Conservation (phyloP, 2,888 invertebrate species). For the Urechis unicinctus region DNA sequence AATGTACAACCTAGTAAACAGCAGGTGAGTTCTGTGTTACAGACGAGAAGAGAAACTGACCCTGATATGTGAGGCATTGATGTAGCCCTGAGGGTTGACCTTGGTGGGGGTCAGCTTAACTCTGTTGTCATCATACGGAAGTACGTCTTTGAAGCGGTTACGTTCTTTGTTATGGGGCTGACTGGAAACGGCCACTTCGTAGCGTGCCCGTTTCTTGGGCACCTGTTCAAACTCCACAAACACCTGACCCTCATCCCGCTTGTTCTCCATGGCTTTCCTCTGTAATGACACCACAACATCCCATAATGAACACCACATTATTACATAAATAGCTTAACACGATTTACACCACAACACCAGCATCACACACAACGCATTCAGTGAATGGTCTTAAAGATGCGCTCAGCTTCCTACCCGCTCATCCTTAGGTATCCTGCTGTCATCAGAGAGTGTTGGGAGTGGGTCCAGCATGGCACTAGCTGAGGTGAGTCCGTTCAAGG, state of each 20-base stretch:
- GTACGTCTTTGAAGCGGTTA: conserved; percentile 64
- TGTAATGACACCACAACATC: conserved; percentile 15
- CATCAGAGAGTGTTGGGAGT: too few relatives aligned
- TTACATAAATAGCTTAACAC: background rate
- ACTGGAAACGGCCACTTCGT: conserved; percentile 55
- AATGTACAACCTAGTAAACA: too few relatives aligned
- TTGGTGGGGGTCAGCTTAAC: conserved; percentile 75
- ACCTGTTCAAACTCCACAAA: conserved; percentile 28
- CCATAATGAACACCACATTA: too few relatives aligned
- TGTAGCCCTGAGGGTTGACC: conserved; percentile 79
- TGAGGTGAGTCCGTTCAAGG: conserved; percentile 48
- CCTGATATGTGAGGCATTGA: conserved; percentile 86
- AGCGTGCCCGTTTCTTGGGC: conserved; percentile 18
- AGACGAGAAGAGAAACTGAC: conserved; percentile 53
- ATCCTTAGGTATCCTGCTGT: conserved; percentile 47
- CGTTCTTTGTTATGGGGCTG: conserved; percentile 61
- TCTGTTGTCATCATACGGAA: conserved; percentile 87
- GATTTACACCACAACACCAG: background rate
- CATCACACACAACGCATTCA: too few relatives aligned
- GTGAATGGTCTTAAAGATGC: too few relatives aligned
- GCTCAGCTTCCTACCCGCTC: conserved; percentile 45
- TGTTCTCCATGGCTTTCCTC: conserved; percentile 39
- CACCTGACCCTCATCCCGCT: conserved; percentile 42
- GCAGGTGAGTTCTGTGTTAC: too few relatives aligned
- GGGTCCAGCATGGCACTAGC: conserved; percentile 46